Evolutionary conservation across 2,888 invertebrate genomes (phyloP), one percentile per base, ranked within the genome.

Genomic region (Cylloceria caligata): DNA sequence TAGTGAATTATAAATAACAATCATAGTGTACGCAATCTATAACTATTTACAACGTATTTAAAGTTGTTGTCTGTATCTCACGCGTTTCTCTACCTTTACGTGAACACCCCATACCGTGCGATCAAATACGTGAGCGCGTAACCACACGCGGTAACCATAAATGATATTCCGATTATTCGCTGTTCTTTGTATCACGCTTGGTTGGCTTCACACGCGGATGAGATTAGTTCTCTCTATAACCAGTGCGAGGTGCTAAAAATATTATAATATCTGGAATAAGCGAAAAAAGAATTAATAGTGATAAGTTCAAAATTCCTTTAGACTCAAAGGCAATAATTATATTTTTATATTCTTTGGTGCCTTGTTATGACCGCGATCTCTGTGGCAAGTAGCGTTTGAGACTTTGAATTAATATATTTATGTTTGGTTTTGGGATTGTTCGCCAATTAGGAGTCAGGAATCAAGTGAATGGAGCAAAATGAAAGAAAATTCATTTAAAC

Each of bases 1-100:
- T 36, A 13, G 1, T 13, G 3, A 30, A 60, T 72, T 62, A 62
- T 72, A 72, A 76, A 76, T 72, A 76, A 67, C 65, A 80, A 80
- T 80, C 24, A 52, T 68, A 45, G 45, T 27, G 36, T 27, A 24
- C 24, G 30, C 9, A 21, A n/a, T 9, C 13, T 42, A 62, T 60
- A 64, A 19, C 11, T 52, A 52, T 62, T 27, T 24, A 27, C 39
- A 57, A 9, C 5, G n/a, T 27, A 19, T 21, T 13, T 19, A 13
- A 11, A 27, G 16, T 49, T 9, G 68, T 27, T 19, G 16, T 4
- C n/a, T 64, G 62, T 42, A 39, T 69, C 27, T 68, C 9, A 49
- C 47, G 47, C 21, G 52, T 30, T 21, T 47, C 24, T 39, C 9
- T 11, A 36, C 6, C 21, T 30, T 21, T 21, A 49, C n/a, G 16